Evolutionary conservation across 37 sponge, comb jelly and placozoan genomes (phyloP), one percentile per base, ranked within the genome.

Genomic region (Spongia lamella): DNA sequence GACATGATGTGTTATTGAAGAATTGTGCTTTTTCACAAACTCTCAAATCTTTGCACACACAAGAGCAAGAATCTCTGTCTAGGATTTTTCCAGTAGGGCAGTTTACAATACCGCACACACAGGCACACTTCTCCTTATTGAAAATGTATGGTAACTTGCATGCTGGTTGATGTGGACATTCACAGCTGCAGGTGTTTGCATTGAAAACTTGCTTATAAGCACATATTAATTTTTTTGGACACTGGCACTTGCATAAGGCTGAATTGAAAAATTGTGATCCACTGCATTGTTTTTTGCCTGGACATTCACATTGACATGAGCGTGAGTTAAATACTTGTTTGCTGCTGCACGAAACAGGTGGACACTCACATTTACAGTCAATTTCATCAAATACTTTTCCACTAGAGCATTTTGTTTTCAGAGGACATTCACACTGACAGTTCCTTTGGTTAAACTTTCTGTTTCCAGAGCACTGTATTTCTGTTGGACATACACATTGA

Each of bases 1-100:
- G 59, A 68, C 80, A 79, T 21, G 52, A 39, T 30, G 43, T 39
- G 61, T 79, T 5, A 27, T 75, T 39, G 21, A 75, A 75, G 20
- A 47, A 35, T 58, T 78, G 57, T 15, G 25, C 47, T 34, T 57
- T 39, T 24, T 37, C 43, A 58, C 68, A 67, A 17, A 4, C 32
- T 13, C 16, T 9, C 40, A 43, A 5, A 43, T 43, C 7, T 13
- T 43, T 9, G 9, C 47, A 43, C 7, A 43, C 47, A 43, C 47
- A 43, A 13, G 47, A 43, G 47, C 47, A 43, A 43, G 47, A 43
- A 43, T 43, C 47, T 43, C 9, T 43, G 47, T 43, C 47, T 43
- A 43, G 9, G 47, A 43, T 9, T 9, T 43, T 43, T 43, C 47
- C 9, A 9, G 47, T 43, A 13, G 47, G 47, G 9, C 47, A 43